Evolutionary conservation across 2,888 invertebrate genomes (phyloP).

Genomic region (Sinohyriopsis cumingii): DNA sequence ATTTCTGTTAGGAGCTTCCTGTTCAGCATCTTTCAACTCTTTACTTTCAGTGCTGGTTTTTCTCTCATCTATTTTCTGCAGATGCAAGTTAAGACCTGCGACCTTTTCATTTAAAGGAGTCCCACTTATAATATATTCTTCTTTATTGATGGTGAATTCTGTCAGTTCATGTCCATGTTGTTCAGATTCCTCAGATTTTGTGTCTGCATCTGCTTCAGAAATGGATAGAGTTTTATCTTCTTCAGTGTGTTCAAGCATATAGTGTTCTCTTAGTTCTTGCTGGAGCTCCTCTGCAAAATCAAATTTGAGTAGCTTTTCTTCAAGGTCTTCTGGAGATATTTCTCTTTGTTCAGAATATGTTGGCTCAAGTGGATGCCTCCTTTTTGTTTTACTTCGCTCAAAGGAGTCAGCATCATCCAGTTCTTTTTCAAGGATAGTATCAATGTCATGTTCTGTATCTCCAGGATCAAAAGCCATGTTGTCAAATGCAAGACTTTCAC

Average conservation of each 20-base stretch:
- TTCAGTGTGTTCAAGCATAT: conserved; percentile 15
- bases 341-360: conserved; percentile 26
- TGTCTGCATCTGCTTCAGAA: conserved; percentile 18
- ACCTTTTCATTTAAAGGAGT: not conserved
- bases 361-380: not conserved
- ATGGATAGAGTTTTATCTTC: conserved; percentile 60
- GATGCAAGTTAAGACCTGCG: not conserved
- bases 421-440: not conserved
- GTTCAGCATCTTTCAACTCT: conserved; percentile 46
- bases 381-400: conserved; percentile 22
- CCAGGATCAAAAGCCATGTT: conserved; percentile 71
- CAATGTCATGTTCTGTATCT: conserved; percentile 45
- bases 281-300: conserved; percentile 52
- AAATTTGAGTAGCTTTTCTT: conserved; percentile 51
- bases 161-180: not conserved
- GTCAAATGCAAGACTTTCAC: conserved; percentile 70
- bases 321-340: conserved; percentile 62
- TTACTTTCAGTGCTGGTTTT: conserved; percentile 62
- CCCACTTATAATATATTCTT: not conserved
- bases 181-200: conserved; percentile 2
- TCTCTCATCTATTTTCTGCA: not conserved
- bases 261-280: conserved; percentile 34
- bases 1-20: not conserved
- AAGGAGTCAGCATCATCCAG: conserved; percentile 3
- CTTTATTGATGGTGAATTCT: not conserved